A percentile compares a stretch with the other conserved stretches of the same genome.
Evolutionary conservation across 2,797 vertebrate genomes (phyloP).

Genomic region (Acanthopagrus latus): DNA sequence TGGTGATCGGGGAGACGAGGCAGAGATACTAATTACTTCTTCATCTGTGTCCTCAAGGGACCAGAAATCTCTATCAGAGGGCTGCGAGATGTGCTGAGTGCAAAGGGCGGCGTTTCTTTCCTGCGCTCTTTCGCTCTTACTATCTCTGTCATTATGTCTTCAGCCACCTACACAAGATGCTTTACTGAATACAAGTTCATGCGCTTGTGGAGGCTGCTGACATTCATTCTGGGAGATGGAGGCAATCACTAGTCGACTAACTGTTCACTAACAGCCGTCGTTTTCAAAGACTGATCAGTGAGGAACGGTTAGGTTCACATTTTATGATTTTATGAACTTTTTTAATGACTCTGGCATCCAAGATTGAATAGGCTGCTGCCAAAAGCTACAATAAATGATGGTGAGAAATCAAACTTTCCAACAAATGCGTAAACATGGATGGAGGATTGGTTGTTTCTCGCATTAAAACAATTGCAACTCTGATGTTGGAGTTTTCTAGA

Average conservation of each 20-base stretch:
- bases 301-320: no score
- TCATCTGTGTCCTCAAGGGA: background rate
- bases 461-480: no score
- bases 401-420: background rate
- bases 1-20: background rate
- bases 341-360: no score
- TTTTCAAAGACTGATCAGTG: no score
- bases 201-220: constrained; percentile 13
- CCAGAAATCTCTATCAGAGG: background rate
- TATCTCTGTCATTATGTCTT: constrained; percentile 24
- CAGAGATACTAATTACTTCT: background rate
- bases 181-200: constrained; percentile 26
- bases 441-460: background rate
- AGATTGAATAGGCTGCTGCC: background rate
- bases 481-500: no score
- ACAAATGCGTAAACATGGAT: background rate
- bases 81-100: background rate
- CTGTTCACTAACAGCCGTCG: no score
- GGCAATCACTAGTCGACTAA: background rate
- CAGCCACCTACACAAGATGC: constrained; percentile 45
- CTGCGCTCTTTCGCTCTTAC: constrained; percentile 17
- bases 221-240: constrained; percentile 46
- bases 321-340: no score
- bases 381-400: background rate
- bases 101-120: constrained; percentile 8